These are phyloP conservation scores for Acrocephalus scirpaceus DNA, from an alignment of 2,797 vertebrate genomes.

Conservation along the genomic window DNA sequence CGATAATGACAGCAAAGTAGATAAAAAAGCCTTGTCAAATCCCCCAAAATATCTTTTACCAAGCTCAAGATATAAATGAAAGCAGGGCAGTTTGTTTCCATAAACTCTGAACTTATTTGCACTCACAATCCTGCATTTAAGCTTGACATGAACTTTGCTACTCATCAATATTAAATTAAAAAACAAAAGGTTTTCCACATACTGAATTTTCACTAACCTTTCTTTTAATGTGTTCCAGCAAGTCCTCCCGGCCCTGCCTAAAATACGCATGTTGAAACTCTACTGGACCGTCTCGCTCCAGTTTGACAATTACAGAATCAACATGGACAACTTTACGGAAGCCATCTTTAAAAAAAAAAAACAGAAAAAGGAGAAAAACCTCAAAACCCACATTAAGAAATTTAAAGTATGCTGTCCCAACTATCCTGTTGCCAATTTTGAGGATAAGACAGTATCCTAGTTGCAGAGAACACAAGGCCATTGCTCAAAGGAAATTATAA, in stretches of 20 bases:
- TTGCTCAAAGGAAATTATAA: neutral
- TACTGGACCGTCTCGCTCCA: constrained; percentile 90
- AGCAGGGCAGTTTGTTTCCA: neutral
- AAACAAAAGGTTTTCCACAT: neutral
- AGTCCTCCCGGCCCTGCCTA: constrained; percentile 91
- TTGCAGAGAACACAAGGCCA: neutral
- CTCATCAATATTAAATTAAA: neutral
- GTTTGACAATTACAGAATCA: constrained; percentile 91
- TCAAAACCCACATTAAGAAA: neutral
- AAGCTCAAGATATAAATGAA: neutral
- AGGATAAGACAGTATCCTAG: neutral
- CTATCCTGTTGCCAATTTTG: neutral
- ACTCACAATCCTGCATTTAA: neutral
- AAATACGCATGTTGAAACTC: constrained; percentile 96
- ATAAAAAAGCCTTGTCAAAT: neutral
- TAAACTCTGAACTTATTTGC: neutral
- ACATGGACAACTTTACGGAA: constrained; percentile 96
- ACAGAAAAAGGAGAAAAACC: neutral
- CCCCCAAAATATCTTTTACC: neutral
- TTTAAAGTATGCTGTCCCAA: neutral
- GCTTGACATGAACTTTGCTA: neutral
- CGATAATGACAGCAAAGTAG: neutral
- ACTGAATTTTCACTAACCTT: constrained; percentile 81
- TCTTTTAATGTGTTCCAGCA: constrained; percentile 95
- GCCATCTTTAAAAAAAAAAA: constrained; percentile 83